phyloP scores from a whole-genome alignment of 2,113 vertebrate genomes.

The Antigone vipio region DNA sequence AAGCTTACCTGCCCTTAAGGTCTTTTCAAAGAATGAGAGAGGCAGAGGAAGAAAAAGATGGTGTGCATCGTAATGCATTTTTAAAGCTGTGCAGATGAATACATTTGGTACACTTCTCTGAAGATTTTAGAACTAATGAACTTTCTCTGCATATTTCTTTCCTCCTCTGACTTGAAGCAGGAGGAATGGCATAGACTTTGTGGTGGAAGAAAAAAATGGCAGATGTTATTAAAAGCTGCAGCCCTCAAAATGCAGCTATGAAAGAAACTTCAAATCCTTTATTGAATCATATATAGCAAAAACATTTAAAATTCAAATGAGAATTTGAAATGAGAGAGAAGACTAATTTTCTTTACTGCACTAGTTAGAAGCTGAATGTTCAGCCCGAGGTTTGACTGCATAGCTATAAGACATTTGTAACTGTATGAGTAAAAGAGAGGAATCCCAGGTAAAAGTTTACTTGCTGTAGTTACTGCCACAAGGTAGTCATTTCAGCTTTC shows the following conservation, averaged over 20 bases:
- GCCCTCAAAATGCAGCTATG: neutral
- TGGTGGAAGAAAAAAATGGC: neutral
- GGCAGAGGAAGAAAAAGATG: neutral
- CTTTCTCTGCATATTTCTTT: neutral
- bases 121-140: neutral
- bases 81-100: neutral
- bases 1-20: neutral
- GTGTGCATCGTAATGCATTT: neutral
- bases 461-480: neutral
- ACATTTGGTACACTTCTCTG: neutral
- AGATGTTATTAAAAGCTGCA: neutral
- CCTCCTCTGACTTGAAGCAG: neutral
- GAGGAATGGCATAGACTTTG: neutral
- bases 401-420: neutral
- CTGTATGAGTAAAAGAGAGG: neutral
- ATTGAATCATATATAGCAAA: neutral
- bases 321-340: neutral
- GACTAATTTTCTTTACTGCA: neutral
- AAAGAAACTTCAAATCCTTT: neutral
- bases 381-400: neutral
- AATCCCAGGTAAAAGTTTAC: neutral
- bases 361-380: neutral
- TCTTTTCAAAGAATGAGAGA: neutral
- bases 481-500: neutral
- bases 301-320: neutral